These are phyloP conservation scores for Silurus asotus DNA, from an alignment of 2,113 vertebrate genomes.

Conservation along the genomic window DNA sequence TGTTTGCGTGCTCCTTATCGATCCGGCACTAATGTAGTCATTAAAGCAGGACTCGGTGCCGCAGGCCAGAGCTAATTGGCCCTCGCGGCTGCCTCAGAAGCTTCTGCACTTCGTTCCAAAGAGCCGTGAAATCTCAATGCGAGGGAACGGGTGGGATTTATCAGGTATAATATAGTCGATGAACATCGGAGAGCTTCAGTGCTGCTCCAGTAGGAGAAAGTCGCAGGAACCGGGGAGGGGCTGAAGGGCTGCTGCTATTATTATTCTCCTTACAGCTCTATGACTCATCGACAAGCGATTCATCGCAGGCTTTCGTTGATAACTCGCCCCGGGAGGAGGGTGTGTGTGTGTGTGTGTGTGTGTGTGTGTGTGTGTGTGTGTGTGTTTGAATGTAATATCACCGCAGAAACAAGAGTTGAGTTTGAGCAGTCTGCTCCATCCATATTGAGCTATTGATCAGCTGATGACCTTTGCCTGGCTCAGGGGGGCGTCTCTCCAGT, in stretches of 20 bases:
- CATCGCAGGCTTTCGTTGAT: conserved; percentile 51
- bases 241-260: conserved; percentile 47
- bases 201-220: neutral
- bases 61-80: conserved; percentile 63
- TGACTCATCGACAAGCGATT: conserved; percentile 60
- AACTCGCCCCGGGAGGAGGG: conserved; percentile 43
- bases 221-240: conserved; percentile 21
- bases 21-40: conserved; percentile 53
- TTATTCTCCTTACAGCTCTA: conserved; percentile 55
- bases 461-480: conserved; percentile 17
- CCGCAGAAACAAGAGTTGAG: conserved; percentile 41
- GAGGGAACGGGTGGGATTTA: neutral
- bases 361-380: too few species aligned
- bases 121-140: neutral
- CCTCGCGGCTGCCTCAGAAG: neutral
- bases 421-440: neutral
- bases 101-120: neutral
- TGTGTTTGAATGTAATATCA: conserved; percentile 34
- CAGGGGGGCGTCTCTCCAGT: neutral
- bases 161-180: neutral
- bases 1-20: conserved; percentile 47
- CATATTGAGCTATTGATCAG: conserved; percentile 37
- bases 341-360: neutral
- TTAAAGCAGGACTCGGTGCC: conserved; percentile 74
- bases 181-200: neutral